Conservation (phyloP, 2,888 invertebrate genomes). For the Phengaris alcon region DNA sequence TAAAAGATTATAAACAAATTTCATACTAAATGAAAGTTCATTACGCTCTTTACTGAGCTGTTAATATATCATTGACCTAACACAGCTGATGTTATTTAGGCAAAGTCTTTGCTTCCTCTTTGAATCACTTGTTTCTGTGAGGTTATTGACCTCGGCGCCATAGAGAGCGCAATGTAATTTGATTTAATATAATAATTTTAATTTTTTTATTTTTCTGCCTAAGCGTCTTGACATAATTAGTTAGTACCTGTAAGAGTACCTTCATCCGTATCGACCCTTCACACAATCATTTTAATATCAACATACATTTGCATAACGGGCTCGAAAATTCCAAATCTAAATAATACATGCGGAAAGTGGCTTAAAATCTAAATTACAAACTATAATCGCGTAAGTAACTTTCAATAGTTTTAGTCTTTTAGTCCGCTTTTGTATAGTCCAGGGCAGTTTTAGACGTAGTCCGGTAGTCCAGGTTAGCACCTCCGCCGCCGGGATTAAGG, state of each 20-base stretch:
- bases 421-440: slow-evolving; percentile 49
- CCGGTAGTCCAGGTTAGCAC: slow-evolving; percentile 37
- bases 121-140: no score
- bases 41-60: no score
- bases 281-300: slow-evolving; percentile 17
- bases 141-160: no score
- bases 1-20: no score
- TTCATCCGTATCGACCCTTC: slow-evolving; percentile 1
- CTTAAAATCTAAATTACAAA: slow-evolving; percentile 50
- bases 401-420: slow-evolving; percentile 69
- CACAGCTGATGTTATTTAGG: no score
- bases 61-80: no score
- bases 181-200: no score
- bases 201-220: no score
- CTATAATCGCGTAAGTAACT: slow-evolving; percentile 64
- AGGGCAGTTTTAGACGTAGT: slow-evolving; percentile 61
- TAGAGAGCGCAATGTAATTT: no score
- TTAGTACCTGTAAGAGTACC: neutral
- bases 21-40: no score
- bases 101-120: no score
- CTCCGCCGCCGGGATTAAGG: slow-evolving; percentile 27
- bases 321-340: slow-evolving; percentile 55
- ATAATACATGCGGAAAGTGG: slow-evolving; percentile 42
- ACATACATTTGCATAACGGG: slow-evolving; percentile 57
- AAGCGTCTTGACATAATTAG: no score